Evolutionary conservation across 2,888 invertebrate species (phyloP).

Genomic region (Pyrochroa serraticornis): DNA sequence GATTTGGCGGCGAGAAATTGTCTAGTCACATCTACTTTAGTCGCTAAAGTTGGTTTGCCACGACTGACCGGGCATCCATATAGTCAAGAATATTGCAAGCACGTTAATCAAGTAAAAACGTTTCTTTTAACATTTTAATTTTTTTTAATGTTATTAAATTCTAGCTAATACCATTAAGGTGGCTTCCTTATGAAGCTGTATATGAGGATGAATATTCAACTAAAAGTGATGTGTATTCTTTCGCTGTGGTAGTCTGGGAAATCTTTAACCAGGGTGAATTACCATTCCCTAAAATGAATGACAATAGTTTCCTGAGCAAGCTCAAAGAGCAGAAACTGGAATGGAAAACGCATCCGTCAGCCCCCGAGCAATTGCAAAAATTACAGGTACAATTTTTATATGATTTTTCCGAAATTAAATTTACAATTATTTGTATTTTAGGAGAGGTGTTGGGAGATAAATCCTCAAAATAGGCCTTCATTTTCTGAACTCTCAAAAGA

Average conservation of each 20-base stretch:
- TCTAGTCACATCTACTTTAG: slow-evolving; percentile 80
- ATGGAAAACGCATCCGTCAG: slow-evolving; percentile 72
- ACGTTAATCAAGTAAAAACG: slow-evolving; percentile 72
- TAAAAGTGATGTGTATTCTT: slow-evolving; percentile 93
- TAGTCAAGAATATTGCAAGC: slow-evolving; percentile 86
- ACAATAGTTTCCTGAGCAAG: slow-evolving; percentile 73
- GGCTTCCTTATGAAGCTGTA: slow-evolving; percentile 89
- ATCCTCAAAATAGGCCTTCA: slow-evolving; percentile 72
- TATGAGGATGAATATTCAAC: slow-evolving; percentile 90
- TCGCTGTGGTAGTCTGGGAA: slow-evolving; percentile 89
- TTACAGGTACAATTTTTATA: slow-evolving; percentile 57
- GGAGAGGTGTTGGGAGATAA: slow-evolving; percentile 69
- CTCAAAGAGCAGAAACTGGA: slow-evolving; percentile 69
- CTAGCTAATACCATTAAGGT: slow-evolving; percentile 83
- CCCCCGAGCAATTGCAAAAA: slow-evolving; percentile 66
- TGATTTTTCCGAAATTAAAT: slow-evolving; percentile 2
- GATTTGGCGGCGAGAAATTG: slow-evolving; percentile 94
- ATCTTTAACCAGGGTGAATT: slow-evolving; percentile 80
- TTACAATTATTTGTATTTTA: slow-evolving; percentile 46
- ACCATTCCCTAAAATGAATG: slow-evolving; percentile 76
- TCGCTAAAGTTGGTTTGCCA: slow-evolving; percentile 82
- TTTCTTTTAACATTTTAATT: not conserved
- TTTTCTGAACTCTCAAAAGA: slow-evolving; percentile 66
- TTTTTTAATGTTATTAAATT: slow-evolving; percentile 10
- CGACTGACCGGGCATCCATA: slow-evolving; percentile 85